phyloP scores from a whole-genome alignment of 2,888 invertebrate genomes.

The Epistrophe grossulariae region DNA sequence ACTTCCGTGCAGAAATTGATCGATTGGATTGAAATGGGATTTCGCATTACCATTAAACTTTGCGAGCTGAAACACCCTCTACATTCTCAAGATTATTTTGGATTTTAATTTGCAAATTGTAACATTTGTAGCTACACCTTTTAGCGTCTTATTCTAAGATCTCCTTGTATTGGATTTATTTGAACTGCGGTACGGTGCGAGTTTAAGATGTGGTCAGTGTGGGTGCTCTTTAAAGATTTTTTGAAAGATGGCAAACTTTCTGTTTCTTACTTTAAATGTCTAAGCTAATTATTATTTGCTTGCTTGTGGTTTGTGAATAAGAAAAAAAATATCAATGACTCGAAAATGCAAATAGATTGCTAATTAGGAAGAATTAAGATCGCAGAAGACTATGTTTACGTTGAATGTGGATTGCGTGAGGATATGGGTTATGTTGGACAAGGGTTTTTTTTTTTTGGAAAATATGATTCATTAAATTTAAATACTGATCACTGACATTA shows the following conservation, averaged over 20 bases:
- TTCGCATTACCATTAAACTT: too few relatives aligned
- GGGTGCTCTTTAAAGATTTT: constrained; percentile 37
- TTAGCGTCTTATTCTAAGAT: background rate
- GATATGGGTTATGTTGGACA: background rate
- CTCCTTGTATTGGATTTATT: background rate
- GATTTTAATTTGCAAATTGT: constrained; percentile 23
- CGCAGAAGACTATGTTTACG: constrained; percentile 35
- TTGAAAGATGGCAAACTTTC: constrained; percentile 38
- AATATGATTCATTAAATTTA: background rate
- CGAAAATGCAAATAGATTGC: constrained; percentile 62
- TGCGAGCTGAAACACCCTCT: background rate
- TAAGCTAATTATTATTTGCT: constrained; percentile 66
- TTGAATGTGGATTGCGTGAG: constrained; percentile 47
- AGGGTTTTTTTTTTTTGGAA: background rate
- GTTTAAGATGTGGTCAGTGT: constrained; percentile 26
- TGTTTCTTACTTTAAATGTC: constrained; percentile 52
- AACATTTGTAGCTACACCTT: constrained; percentile 9
- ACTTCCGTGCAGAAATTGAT: too few relatives aligned
- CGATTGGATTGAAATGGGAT: too few relatives aligned
- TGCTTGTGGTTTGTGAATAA: constrained; percentile 6
- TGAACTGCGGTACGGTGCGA: background rate
- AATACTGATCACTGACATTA: background rate
- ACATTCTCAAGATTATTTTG: background rate
- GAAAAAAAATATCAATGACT: background rate
- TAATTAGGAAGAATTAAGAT: constrained; percentile 60